Conservation (phyloP, 2,888 invertebrate species). For the Drosophila helvetica region DNA sequence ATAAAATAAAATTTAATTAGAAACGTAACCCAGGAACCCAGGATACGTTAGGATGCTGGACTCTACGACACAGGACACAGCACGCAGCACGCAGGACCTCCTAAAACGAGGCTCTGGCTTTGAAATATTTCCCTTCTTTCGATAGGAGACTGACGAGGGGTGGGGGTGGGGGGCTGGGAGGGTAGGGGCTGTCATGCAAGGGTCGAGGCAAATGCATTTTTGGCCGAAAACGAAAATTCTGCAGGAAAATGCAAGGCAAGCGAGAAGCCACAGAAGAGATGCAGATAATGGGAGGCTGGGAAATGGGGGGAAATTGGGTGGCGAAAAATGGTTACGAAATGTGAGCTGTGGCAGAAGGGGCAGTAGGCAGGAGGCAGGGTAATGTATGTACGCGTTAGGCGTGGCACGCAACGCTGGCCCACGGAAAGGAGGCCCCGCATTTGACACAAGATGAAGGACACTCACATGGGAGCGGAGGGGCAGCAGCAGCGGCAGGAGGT, state of each 20-base stretch:
- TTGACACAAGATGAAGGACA: conserved; percentile 65
- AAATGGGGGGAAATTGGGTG: conserved; percentile 8
- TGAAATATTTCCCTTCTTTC: conserved; percentile 63
- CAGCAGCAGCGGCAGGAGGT: background rate
- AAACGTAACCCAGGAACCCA: conserved; percentile 61
- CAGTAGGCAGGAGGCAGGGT: background rate
- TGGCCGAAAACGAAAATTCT: conserved; percentile 54
- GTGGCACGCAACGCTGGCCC: conserved; percentile 57
- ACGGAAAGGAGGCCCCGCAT: conserved; percentile 58
- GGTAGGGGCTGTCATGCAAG: conserved; percentile 12
- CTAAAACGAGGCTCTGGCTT: conserved; percentile 61
- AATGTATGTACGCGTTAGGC: conserved; percentile 59
- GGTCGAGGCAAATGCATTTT: conserved; percentile 61
- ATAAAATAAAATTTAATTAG: conserved; percentile 81
- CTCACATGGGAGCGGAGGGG: background rate
- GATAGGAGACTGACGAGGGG: background rate
- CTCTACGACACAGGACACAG: background rate
- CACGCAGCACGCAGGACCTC: conserved; percentile 1
- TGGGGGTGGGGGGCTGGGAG: background rate
- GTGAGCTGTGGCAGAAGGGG: background rate
- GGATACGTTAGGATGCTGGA: background rate
- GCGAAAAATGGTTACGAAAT: background rate
- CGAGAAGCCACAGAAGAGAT: conserved; percentile 36
- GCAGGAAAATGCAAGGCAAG: conserved; percentile 54
- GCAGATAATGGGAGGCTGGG: background rate